Base-by-base conservation (phyloP, 2,888 invertebrate species). In the Phymatocera aterrima region DNA sequence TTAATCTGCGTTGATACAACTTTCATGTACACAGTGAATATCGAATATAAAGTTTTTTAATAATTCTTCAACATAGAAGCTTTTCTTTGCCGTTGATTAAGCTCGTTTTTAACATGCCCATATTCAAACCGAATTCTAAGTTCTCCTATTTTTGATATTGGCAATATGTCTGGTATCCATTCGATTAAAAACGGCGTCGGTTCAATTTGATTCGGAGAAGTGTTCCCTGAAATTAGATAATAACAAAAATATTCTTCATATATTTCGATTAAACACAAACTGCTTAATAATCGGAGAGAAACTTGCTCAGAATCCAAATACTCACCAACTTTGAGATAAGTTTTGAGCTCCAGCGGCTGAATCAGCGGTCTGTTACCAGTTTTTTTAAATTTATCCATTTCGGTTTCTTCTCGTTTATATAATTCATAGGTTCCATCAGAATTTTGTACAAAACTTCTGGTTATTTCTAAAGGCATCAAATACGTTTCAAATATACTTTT, bases 91-190 rank as follows among this genome's bases (percentile, higher is more conserved):
- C 84, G 86, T 60, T 87, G 88, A 4, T 84, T 83, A 8, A 88
- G 89, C 34, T 93, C 93, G 84, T 93, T 93, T 85, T 92, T 92
- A 86, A 92, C 93, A 86, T 93, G 94, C 60, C 95, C 95, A 87
- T 94, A 94, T 87, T 95, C 94, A 87, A 95, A 96, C 82, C 93
- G 93, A 77, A 96, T 92, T 81, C 94, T 92, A 79, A 96, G 90
- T 86, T 96, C 94, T 6, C 96, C 96, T 81, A 95, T 94, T 84
- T 94, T 93, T 46, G 94, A 94, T 81, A 93, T 91, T 5, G 94
- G 94, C 75, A 95, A 91, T 77, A 95, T 93, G 86, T 95, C 94
- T 0, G 96, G 95, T 79, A 94, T 94, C 96, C 96, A 96, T 87
- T 95, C 95, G 60, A 96, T 93, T 37, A 94, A 91, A 86, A 96